Evolutionary conservation across 2,113 vertebrate genomes (phyloP).

Genomic region (Talpa occidentalis): DNA sequence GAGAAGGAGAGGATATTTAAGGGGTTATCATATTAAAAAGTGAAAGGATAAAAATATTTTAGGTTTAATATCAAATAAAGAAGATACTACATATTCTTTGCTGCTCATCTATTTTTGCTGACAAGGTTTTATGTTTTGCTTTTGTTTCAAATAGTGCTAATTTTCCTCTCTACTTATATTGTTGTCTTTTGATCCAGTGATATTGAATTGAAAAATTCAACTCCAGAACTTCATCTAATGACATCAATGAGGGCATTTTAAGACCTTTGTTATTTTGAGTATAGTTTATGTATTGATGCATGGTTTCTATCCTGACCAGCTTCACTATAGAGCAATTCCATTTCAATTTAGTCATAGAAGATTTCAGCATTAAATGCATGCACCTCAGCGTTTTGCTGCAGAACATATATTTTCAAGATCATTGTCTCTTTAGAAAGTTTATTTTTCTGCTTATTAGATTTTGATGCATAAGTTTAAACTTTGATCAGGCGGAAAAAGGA

Average conservation of each 20-base stretch:
- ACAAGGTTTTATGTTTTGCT: not conserved
- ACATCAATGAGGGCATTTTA: not conserved
- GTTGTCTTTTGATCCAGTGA: not conserved
- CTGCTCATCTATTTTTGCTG: not conserved
- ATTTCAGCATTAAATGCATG: not conserved
- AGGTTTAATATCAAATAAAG: not conserved
- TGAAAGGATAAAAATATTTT: not conserved
- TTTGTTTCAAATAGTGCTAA: not conserved
- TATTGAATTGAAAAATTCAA: not conserved
- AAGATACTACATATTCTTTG: not conserved
- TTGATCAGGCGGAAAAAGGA: not conserved
- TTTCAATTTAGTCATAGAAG: not conserved
- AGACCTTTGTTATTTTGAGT: fast-evolving
- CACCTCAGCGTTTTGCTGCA: not conserved
- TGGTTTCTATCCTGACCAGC: too few relatives aligned
- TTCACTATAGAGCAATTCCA: not conserved
- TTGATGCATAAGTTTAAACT: not conserved
- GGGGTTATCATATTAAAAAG: not conserved
- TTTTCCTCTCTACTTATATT: not conserved
- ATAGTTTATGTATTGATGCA: too few relatives aligned
- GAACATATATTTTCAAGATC: not conserved
- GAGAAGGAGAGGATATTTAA: not conserved
- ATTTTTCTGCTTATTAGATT: not conserved
- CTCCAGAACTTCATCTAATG: not conserved
- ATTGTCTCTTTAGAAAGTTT: not conserved